phyloP scores from a whole-genome alignment of 2,113 vertebrate species.

The Urocynchramus pylzowi region DNA sequence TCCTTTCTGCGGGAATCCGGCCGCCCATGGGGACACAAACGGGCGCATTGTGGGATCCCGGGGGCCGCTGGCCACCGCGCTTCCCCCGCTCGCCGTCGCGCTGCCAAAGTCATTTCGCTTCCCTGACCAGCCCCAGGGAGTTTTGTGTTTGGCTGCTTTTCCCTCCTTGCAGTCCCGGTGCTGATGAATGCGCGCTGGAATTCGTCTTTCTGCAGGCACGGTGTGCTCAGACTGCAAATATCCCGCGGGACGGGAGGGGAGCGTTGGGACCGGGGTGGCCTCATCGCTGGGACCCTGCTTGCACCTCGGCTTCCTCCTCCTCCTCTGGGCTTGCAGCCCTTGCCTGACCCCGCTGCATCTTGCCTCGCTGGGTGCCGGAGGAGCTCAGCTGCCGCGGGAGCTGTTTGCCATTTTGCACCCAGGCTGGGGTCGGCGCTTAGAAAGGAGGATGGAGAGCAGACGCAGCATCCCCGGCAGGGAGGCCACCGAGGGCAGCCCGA shows the following conservation, averaged over 20 bases:
- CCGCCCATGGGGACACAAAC: neutral
- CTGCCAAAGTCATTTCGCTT: neutral
- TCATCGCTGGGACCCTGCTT: rapidly evolving
- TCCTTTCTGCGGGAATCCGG: neutral
- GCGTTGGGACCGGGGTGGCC: rapidly evolving
- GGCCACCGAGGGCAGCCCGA: rapidly evolving
- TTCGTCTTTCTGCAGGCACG: neutral
- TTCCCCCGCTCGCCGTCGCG: neutral
- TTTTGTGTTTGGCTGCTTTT: neutral
- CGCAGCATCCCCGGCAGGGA: neutral
- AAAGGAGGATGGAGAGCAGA: neutral
- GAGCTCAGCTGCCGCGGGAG: rapidly evolving
- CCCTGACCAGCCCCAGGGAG: neutral
- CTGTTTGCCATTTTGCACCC: rapidly evolving
- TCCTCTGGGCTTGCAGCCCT: neutral
- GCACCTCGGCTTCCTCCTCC: neutral
- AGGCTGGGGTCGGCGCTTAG: neutral
- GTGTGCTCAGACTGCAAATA: neutral
- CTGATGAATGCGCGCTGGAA: neutral
- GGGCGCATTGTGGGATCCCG: neutral
- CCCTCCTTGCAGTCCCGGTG: too few species aligned
- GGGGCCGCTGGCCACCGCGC: neutral
- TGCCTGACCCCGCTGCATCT: neutral
- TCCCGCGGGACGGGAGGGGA: rapidly evolving
- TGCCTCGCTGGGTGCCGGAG: neutral